Base-by-base conservation (phyloP, 2,797 vertebrate genomes). In the Lacerta bilineata region DNA sequence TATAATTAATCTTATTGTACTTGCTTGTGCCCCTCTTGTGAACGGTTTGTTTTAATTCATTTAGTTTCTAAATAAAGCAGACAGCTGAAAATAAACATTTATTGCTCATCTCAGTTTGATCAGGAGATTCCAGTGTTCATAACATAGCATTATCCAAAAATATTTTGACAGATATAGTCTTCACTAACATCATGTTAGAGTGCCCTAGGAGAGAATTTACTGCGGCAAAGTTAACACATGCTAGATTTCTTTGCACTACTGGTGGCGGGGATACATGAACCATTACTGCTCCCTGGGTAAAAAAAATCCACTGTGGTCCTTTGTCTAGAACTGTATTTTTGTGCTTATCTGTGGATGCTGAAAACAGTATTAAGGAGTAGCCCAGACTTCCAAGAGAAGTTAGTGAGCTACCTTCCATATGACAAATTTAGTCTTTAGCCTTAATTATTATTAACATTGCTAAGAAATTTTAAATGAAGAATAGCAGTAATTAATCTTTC, bases 131-230 rank as follows among this genome's bases (percentile, higher is more conserved):
- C 69, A 89, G 15, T 87, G 33, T 41, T 50, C 18, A 55, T 91
- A 89, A 77, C 75, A 81, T 15, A 68, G 83, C 11, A 82, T 90
- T 88, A 94, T 90, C 93, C 66, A 91, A 91, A 93, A 93, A 87
- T 93, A 89, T 84, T 92, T 86, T 68, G 88, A 88, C 43, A 91
- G 85, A 90, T 87, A 90, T 46, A 39, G 59, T 75, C 93, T 69
- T 74, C 41, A 91, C 93, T 92, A 91, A 66, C 90, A 84, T 88
- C 90, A 33, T 93, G 91, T 94, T 96, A 93, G 69, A 87, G 80
- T 95, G 92, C 92, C 92, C 90, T 86, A 89, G 89, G 66, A 91
- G 90, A 94, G 87, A 89, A 91, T 92, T 92, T 91, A 83, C 75
- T n/a, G 3, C 46, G 1, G 88, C 2, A 2, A 88, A 76, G 74